Conservation (phyloP, 2,888 invertebrate species). For the Netelia melanura region DNA sequence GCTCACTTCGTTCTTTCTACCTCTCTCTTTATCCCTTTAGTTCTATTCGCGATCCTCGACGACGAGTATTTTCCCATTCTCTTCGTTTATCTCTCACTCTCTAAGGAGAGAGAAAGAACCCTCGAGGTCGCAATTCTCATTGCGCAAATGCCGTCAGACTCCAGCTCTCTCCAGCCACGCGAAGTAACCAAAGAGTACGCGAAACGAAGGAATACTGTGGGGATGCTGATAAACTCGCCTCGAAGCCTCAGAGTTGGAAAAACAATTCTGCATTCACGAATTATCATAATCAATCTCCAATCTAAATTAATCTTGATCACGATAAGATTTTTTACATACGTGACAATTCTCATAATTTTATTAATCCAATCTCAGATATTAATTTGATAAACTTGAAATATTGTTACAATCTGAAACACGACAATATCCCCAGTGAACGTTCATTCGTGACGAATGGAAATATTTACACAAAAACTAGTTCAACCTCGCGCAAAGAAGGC, state of each 20-base stretch:
- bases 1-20: conserved; percentile 48
- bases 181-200: conserved; percentile 27
- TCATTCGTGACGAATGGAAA: not conserved
- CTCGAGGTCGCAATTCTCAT: conserved; percentile 32
- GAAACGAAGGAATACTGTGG: conserved; percentile 32
- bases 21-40: conserved; percentile 3
- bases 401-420: not conserved
- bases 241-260: not conserved
- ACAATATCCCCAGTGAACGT: not conserved
- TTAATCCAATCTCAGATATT: not conserved
- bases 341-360: not conserved
- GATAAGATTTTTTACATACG: not conserved
- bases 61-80: conserved; percentile 44
- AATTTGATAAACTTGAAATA: no score
- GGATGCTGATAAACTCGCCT: conserved; percentile 5
- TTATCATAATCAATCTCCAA: conserved; percentile 15
- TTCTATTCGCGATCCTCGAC: conserved; percentile 40
- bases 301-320: not conserved
- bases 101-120: not conserved
- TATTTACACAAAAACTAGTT: not conserved
- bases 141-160: conserved; percentile 40
- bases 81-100: conserved; percentile 20
- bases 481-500: not conserved
- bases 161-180: conserved; percentile 21
- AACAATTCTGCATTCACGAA: conserved; percentile 4